Evolutionary conservation across 1,140 invertebrate genomes (phyloP).

Genomic region (Maconellicoccus hirsutus): DNA sequence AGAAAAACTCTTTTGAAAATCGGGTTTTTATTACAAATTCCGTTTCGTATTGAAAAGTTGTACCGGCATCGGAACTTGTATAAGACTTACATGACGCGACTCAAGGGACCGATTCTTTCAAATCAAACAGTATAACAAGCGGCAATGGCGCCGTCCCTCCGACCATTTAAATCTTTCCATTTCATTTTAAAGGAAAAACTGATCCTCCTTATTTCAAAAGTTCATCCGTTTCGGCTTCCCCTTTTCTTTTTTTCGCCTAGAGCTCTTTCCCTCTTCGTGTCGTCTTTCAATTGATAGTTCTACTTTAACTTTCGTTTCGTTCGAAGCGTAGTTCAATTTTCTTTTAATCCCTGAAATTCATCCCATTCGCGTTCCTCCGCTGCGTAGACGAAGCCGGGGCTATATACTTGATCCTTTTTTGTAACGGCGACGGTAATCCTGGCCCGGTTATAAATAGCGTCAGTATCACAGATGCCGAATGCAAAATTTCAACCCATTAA

Average conservation of each 20-base stretch:
- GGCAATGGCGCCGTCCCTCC: not conserved
- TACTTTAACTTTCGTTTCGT: conserved; percentile 17
- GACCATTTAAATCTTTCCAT: conserved; percentile 21
- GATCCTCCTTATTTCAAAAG: conserved; percentile 21
- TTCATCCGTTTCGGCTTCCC: conserved; percentile 14
- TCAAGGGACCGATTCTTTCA: conserved; percentile 21
- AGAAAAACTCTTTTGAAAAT: not conserved
- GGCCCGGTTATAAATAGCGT: conserved; percentile 1
- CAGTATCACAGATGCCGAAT: conserved; percentile 7
- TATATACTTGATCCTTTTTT: conserved; percentile 10
- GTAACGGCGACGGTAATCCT: conserved; percentile 12
- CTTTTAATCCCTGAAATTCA: conserved; percentile 17
- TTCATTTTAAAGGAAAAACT: conserved; percentile 20
- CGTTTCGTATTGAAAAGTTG: conserved; percentile 1
- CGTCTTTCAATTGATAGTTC: conserved; percentile 13
- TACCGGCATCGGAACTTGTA: not conserved
- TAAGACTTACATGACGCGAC: conserved; percentile 12
- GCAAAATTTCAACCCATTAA: not conserved
- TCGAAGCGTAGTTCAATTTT: conserved; percentile 15
- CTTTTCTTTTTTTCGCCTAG: not conserved
- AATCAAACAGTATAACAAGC: conserved; percentile 22
- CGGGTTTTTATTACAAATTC: not conserved
- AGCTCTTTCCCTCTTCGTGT: not conserved
- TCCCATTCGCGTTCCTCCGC: not conserved
- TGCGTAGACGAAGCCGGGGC: not conserved